Conservation (phyloP, 2,888 invertebrate species). For the Geotrupes spiniger region DNA sequence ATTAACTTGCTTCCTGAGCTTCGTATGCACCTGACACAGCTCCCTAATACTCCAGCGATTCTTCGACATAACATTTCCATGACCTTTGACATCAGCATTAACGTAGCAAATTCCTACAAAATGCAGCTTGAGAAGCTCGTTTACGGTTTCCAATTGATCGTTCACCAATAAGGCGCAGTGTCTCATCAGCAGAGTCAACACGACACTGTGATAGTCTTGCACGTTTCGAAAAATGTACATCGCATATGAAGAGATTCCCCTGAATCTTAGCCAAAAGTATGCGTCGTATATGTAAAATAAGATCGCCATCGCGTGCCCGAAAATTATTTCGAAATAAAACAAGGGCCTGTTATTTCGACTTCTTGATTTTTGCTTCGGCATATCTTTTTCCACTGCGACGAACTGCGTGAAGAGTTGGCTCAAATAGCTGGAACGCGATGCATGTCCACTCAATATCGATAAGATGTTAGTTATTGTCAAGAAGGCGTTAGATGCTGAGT, state of each 20-base stretch:
- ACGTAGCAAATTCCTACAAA: too few relatives aligned
- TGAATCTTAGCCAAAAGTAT: constrained; percentile 7
- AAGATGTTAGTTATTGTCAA: constrained; percentile 6
- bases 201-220: constrained; percentile 8
- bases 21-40: neutral
- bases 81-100: too few relatives aligned
- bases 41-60: too few relatives aligned
- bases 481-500: constrained; percentile 2
- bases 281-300: constrained; percentile 4
- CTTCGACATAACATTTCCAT: too few relatives aligned
- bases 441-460: neutral
- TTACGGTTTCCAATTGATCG: constrained; percentile 1
- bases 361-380: neutral
- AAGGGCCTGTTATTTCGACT: neutral
- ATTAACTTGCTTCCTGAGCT: neutral
- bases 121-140: too few relatives aligned
- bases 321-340: constrained; percentile 4
- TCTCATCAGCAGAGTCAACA: constrained; percentile 4
- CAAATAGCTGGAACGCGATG: neutral
- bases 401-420: neutral
- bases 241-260: neutral
- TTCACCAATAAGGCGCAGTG: constrained; percentile 1
- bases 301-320: constrained; percentile 2
- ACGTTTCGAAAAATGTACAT: constrained; percentile 5
- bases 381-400: neutral